Evolutionary conservation across 2,888 invertebrate genomes (phyloP).

Genomic region (Fabriciana adippe): DNA sequence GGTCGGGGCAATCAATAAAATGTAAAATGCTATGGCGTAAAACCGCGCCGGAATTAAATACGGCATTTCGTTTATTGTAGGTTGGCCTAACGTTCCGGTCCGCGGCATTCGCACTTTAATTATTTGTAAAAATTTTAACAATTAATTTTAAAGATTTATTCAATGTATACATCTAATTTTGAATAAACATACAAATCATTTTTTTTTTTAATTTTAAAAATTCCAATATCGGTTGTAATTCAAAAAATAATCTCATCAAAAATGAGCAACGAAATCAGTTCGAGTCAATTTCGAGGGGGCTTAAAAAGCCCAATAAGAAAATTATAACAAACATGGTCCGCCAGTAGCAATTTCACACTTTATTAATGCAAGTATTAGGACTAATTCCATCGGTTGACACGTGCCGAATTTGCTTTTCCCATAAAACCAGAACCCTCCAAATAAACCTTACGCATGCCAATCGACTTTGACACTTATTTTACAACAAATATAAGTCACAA

Average conservation of each 20-base stretch:
- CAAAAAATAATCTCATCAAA: conserved; percentile 18
- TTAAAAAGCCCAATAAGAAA: conserved; percentile 71
- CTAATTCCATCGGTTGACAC: conserved; percentile 79
- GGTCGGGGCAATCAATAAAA: conserved; percentile 78
- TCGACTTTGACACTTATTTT: conserved; percentile 54
- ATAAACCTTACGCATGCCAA: conserved; percentile 43
- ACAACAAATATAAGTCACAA: conserved; percentile 20
- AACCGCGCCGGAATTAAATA: conserved; percentile 75
- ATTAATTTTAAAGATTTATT: background rate
- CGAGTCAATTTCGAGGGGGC: conserved; percentile 41
- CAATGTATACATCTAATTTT: background rate
- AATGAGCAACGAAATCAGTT: conserved; percentile 37
- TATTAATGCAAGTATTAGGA: conserved; percentile 81
- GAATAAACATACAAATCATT: background rate
- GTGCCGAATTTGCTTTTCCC: conserved; percentile 79
- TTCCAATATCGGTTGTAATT: background rate
- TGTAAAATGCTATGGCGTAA: conserved; percentile 73
- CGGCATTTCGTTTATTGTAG: conserved; percentile 48
- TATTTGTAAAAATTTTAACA: conserved; percentile 30
- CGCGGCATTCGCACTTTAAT: conserved; percentile 30
- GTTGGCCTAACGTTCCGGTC: conserved; percentile 31
- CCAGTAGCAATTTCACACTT: conserved; percentile 82
- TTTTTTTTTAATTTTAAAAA: background rate
- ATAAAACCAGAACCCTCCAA: conserved; percentile 68
- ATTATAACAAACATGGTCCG: conserved; percentile 74